Percentiles rank a stretch among this genome's conserved stretches.
Conservation (phyloP, 2,113 vertebrate genomes). For the Parus major region DNA sequence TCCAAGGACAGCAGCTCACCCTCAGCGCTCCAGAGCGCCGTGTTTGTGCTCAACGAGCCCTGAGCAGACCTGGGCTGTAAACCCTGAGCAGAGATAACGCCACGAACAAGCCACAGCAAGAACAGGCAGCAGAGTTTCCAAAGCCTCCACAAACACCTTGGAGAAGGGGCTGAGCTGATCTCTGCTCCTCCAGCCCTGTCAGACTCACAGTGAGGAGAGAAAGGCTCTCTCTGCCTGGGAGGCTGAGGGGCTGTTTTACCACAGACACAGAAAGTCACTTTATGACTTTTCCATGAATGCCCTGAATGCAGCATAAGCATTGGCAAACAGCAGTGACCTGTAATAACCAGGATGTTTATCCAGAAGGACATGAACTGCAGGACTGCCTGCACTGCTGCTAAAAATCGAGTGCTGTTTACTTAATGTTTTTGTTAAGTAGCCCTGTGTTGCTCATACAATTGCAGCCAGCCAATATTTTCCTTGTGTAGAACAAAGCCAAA, state of each 20-base stretch:
- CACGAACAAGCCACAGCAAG: slow-evolving; percentile 35
- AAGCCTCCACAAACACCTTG: neutral
- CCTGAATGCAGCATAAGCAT: neutral
- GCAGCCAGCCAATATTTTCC: neutral
- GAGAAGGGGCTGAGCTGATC: neutral
- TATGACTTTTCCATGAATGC: neutral
- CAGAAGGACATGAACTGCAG: slow-evolving; percentile 7
- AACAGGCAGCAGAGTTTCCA: slow-evolving; percentile 7
- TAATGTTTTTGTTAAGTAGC: neutral
- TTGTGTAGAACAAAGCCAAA: neutral
- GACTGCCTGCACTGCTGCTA: neutral
- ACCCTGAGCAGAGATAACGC: neutral
- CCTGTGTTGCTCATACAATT: neutral
- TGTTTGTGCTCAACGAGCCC: neutral
- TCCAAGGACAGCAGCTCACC: neutral
- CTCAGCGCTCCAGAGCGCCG: accelerated
- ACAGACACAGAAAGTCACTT: neutral
- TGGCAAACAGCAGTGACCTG: slow-evolving; percentile 12
- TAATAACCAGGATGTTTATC: slow-evolving; percentile 41
- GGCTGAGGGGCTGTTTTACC: neutral
- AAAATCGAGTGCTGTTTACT: neutral
- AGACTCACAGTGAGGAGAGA: neutral
- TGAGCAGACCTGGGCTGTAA: neutral
- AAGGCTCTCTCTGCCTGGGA: accelerated
- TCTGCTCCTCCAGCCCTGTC: neutral